Percentiles rank a stretch among this genome's conserved stretches.
These are phyloP conservation scores for Sebastes miniatus DNA, from an alignment of 2,797 vertebrate species.

Conservation along the genomic window DNA sequence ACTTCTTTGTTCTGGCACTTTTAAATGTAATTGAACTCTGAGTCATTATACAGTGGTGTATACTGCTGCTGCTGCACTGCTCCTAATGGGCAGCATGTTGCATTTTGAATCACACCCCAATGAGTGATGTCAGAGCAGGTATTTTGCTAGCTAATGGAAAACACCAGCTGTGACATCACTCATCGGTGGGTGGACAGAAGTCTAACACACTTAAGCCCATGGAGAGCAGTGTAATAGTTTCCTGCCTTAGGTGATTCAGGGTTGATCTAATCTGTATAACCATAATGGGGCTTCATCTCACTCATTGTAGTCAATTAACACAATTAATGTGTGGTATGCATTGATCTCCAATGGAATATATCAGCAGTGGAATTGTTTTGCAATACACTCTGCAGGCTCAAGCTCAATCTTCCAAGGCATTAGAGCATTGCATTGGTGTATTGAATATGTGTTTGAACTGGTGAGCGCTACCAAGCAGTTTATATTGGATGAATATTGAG, in stretches of 20 bases:
- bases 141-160: slow-evolving; percentile 28
- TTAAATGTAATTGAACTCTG: slow-evolving; percentile 5
- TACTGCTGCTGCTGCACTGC: not conserved
- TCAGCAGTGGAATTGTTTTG: slow-evolving; percentile 50
- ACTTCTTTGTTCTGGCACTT: not conserved
- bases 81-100: slow-evolving; percentile 14
- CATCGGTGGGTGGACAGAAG: slow-evolving; percentile 8
- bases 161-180: slow-evolving; percentile 7
- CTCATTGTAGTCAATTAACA: slow-evolving; percentile 59
- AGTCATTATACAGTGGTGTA: not conserved
- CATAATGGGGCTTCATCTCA: slow-evolving; percentile 35
- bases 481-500: slow-evolving; percentile 40
- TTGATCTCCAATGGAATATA: slow-evolving; percentile 53
- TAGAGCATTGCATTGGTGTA: slow-evolving; percentile 49
- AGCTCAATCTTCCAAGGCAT: slow-evolving; percentile 25
- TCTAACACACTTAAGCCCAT: not conserved
- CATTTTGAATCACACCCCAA: slow-evolving; percentile 19
- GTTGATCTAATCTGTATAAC: slow-evolving; percentile 48
- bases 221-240: slow-evolving; percentile 6
- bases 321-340: slow-evolving; percentile 62
- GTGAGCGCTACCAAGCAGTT: slow-evolving; percentile 24
- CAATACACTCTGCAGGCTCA: slow-evolving; percentile 12
- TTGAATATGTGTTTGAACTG: slow-evolving; percentile 40
- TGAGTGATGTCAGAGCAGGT: slow-evolving; percentile 19
- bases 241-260: slow-evolving; percentile 17